Conservation (phyloP, 2,797 vertebrate species). For the Dermochelys coriacea region DNA sequence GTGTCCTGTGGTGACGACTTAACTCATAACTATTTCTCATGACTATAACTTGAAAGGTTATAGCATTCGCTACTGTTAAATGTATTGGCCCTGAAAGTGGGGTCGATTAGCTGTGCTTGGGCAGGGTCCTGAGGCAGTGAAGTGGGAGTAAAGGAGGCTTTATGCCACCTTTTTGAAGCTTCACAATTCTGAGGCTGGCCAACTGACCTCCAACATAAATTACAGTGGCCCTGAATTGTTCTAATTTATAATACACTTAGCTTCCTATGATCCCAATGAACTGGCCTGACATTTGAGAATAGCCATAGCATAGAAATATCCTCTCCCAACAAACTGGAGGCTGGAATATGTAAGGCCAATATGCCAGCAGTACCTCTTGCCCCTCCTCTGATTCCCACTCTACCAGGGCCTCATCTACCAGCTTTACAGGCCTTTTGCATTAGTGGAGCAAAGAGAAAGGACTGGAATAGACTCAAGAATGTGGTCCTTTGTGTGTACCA, state of each 20-base stretch:
- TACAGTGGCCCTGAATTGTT: not conserved
- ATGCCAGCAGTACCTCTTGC: fast-evolving
- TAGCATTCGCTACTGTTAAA: too few relatives aligned
- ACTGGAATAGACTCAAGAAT: not conserved
- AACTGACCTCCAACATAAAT: not conserved
- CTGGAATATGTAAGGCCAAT: not conserved
- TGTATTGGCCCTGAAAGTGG: too few relatives aligned
- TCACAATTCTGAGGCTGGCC: not conserved
- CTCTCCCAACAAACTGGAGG: not conserved
- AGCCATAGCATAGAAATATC: not conserved
- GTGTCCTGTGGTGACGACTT: not conserved
- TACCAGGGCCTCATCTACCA: not conserved
- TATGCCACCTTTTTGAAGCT: not conserved
- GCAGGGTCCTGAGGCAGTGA: too few relatives aligned
- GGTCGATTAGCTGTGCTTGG: too few relatives aligned
- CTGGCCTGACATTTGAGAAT: not conserved
- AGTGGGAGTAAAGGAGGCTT: not conserved
- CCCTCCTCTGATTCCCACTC: not conserved
- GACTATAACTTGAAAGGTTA: too few relatives aligned
- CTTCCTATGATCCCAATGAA: not conserved
- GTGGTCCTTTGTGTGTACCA: not conserved
- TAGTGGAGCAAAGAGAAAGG: not conserved
- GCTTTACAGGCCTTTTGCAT: not conserved
- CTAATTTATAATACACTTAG: not conserved
- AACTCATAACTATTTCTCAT: not conserved